Evolutionary conservation across 2,113 vertebrate species (phyloP), one percentile per base, ranked within the genome.

Genomic region (Oriolus oriolus): DNA sequence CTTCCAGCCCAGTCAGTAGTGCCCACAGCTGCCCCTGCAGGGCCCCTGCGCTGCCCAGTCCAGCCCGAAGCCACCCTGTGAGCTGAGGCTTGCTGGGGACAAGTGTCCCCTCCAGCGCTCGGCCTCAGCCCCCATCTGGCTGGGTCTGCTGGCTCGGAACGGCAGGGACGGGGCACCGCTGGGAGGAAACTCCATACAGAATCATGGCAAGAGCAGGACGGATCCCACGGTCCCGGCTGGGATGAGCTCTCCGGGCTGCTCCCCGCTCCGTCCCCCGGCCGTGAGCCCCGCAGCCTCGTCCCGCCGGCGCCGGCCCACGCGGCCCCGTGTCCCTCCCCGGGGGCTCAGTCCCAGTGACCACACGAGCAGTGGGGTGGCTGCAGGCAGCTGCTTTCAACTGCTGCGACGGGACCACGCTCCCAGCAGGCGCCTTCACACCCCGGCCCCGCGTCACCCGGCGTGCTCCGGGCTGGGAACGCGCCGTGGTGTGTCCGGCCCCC

Each of bases 401-500:
- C 2, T 30, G n/a, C 13, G 4, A 6, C 0, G 3, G 1, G 35
- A 71, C 35, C 45, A 1, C 0, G 3, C 54, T 84, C 89, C 35
- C 61, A 42, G 77, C 52, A 31, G 89, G 65, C 0, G 1, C 61
- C 47, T 74, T 56, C 93, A 28, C 61, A 15, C 13, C 13, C 42
- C 2, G 3, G 57, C 49, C 73, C 74, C 1, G 1, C 0, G 14
- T 21, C 10, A 2, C 2, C 5, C 24, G 11, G 68, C 1, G 0
- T 4, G 69, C n/a, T 39, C 77, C 45, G 3, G 74, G 37, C 87
- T 93, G 91, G 70, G 84, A 87, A 88, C 11, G 28, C 0, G 1
- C 59, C 0, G 0, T 5, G 10, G 5, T 8, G n/a, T 3, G 33
- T 37, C 64, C 0, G 0, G 23, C 11, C 33, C 10, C 15, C 31